A percentile compares a stretch with the other conserved stretches of the same genome.
Conservation (phyloP, 2,797 vertebrate species). For the Leptoclinus maculatus region DNA sequence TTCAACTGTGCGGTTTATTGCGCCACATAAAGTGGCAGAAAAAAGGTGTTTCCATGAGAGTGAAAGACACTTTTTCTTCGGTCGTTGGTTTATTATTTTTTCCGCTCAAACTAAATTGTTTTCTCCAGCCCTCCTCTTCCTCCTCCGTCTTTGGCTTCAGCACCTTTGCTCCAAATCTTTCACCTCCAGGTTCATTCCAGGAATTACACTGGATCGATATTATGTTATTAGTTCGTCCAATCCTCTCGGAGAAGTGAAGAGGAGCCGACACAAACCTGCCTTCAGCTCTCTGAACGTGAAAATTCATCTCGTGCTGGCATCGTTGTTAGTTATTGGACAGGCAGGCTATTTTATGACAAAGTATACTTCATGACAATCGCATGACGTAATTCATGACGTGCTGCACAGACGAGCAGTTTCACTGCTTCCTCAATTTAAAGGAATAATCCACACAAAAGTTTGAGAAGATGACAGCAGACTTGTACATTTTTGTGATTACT, state of each 20-base stretch:
- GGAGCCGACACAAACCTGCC: slow-evolving; percentile 4
- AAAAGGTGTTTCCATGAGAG: slow-evolving; percentile 37
- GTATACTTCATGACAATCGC: neutral
- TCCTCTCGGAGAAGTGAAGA: slow-evolving; percentile 46
- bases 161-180: slow-evolving; percentile 29
- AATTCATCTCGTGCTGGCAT: slow-evolving; percentile 19
- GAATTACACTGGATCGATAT: slow-evolving; percentile 63
- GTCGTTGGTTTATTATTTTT: slow-evolving; percentile 47
- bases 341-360: neutral
- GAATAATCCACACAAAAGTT: too few relatives aligned
- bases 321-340: slow-evolving; percentile 9
- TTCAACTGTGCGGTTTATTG: slow-evolving; percentile 56
- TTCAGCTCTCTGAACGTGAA: slow-evolving; percentile 13
- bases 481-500: too few relatives aligned
- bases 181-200: slow-evolving; percentile 38
- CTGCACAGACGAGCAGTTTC: neutral
- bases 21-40: slow-evolving; percentile 49
- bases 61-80: slow-evolving; percentile 57
- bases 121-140: neutral
- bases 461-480: too few relatives aligned
- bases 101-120: slow-evolving; percentile 2
- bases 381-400: neutral
- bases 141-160: neutral
- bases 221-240: slow-evolving; percentile 49
- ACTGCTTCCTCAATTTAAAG: too few relatives aligned